phyloP scores from a whole-genome alignment of 2,888 invertebrate species.

The Cantharis nigra region DNA sequence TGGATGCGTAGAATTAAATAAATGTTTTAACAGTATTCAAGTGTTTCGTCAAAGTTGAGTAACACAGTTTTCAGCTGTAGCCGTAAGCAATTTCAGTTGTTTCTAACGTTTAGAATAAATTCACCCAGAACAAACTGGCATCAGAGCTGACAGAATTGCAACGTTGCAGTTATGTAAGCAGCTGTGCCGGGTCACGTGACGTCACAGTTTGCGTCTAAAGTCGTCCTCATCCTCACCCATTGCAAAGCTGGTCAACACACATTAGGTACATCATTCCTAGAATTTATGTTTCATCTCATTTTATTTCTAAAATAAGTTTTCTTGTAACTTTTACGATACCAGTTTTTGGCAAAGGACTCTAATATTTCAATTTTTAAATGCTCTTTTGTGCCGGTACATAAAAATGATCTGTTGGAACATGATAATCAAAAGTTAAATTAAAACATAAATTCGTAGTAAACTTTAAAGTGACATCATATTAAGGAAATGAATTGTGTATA shows the following conservation, averaged over 20 bases:
- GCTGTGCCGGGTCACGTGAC: slow-evolving; percentile 49
- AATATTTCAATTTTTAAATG: not conserved
- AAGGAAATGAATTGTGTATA: not conserved
- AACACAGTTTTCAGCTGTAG: not conserved
- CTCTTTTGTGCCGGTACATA: not conserved
- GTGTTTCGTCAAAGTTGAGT: not conserved
- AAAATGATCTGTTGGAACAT: not conserved
- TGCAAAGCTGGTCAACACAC: slow-evolving; percentile 19
- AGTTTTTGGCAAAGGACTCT: not conserved
- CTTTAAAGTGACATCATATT: slow-evolving; percentile 1
- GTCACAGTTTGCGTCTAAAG: slow-evolving; percentile 36
- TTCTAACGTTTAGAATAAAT: not conserved
- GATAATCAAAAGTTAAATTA: not conserved
- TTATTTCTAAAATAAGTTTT: not conserved
- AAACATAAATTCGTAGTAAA: not conserved
- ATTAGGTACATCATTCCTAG: not conserved
- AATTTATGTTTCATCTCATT: not conserved
- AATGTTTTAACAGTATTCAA: not conserved
- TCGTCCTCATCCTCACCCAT: slow-evolving; percentile 18
- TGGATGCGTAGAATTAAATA: not conserved
- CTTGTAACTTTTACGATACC: not conserved
- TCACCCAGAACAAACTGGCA: not conserved
- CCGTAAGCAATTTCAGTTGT: not conserved
- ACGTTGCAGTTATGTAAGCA: slow-evolving; percentile 51
- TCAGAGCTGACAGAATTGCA: slow-evolving; percentile 31